A percentile compares a stretch with the other conserved stretches of the same genome.
phyloP scores from a whole-genome alignment of 2,113 vertebrate species.

The Tetrao urogallus region DNA sequence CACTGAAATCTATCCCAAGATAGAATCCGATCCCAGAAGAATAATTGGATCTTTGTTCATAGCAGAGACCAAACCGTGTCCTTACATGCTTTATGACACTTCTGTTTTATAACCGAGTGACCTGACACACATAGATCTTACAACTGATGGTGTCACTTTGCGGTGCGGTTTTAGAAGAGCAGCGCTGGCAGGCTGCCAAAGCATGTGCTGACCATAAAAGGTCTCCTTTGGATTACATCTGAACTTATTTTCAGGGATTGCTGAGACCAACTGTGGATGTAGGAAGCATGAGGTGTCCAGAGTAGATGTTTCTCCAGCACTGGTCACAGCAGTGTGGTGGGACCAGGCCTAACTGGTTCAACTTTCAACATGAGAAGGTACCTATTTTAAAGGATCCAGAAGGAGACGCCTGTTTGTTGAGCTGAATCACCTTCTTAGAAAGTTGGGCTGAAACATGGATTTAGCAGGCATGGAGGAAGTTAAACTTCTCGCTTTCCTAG shows the following conservation, averaged over 20 bases:
- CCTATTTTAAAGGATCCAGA: not conserved
- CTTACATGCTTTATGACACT: constrained; percentile 7
- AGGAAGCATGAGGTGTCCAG: not conserved
- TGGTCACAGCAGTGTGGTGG: not conserved
- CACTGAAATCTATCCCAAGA: not conserved
- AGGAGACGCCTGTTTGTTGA: not conserved
- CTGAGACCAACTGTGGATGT: not conserved
- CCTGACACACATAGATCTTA: constrained; percentile 28
- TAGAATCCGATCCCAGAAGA: not conserved
- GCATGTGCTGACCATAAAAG: not conserved
- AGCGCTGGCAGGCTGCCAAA: not conserved
- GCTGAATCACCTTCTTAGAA: not conserved
- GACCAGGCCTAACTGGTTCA: not conserved
- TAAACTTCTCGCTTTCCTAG: not conserved
- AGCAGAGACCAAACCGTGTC: not conserved
- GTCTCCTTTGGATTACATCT: not conserved
- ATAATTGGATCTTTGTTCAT: not conserved
- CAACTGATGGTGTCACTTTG: constrained; percentile 13
- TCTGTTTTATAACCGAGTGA: constrained; percentile 33
- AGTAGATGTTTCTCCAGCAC: not conserved
- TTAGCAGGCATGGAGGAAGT: not conserved
- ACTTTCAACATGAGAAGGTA: not conserved
- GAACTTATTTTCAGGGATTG: not conserved
- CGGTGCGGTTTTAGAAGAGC: not conserved
- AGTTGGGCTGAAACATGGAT: not conserved